These are phyloP conservation scores for Steatornis caripensis DNA, from an alignment of 2,113 vertebrate genomes.

Conservation along the genomic window DNA sequence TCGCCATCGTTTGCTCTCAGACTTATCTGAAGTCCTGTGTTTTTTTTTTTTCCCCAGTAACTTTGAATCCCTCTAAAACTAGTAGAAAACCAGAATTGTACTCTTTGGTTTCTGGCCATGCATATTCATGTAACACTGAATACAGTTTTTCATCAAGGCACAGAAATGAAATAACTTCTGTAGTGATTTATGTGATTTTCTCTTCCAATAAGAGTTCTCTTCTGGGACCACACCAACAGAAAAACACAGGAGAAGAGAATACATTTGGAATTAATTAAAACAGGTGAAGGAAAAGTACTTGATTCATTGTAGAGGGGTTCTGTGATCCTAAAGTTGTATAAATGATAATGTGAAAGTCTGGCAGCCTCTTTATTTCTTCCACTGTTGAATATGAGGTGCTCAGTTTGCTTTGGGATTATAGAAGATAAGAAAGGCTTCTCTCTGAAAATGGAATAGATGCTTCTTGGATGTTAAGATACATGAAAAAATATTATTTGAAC, in stretches of 20 bases:
- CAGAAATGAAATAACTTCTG: neutral
- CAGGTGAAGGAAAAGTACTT: neutral
- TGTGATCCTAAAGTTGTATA: neutral
- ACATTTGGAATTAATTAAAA: neutral
- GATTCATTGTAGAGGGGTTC: neutral
- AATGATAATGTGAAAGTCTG: neutral
- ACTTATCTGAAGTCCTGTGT: neutral
- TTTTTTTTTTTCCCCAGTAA: neutral
- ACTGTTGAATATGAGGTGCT: neutral
- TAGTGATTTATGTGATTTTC: neutral
- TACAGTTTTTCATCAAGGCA: neutral
- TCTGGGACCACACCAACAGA: neutral
- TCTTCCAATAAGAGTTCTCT: neutral
- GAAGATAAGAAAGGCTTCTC: neutral
- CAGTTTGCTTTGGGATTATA: conserved; percentile 4
- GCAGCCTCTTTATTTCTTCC: neutral
- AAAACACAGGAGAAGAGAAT: neutral
- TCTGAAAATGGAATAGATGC: neutral
- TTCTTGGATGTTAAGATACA: neutral
- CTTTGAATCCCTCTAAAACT: neutral
- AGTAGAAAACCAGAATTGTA: neutral
- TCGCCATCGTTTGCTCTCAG: neutral
- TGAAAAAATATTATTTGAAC: neutral
- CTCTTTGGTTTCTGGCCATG: neutral
- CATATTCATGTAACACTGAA: neutral